Evolutionary conservation across 2,888 invertebrate species (phyloP).

Genomic region (Xanthorhoe designata): DNA sequence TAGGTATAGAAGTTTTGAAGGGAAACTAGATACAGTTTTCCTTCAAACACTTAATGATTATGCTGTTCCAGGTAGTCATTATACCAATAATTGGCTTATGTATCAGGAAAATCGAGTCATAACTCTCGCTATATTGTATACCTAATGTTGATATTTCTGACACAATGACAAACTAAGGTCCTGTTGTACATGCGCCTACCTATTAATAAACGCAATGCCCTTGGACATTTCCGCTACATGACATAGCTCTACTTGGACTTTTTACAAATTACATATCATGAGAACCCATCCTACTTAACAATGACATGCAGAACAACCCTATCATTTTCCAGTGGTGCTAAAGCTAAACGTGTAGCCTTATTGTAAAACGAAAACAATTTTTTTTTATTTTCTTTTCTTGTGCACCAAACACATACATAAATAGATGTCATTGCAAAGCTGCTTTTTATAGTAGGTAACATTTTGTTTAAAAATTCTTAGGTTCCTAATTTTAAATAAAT

Average conservation of each 20-base stretch:
- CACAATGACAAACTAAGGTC: conserved; percentile 14
- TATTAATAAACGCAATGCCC: conserved; percentile 44
- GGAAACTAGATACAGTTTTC: conserved; percentile 11
- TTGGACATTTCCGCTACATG: conserved; percentile 59
- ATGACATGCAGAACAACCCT: conserved; percentile 24
- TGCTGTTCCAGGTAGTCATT: conserved; percentile 14
- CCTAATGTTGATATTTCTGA: conserved; percentile 19
- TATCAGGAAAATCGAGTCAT: conserved; percentile 7
- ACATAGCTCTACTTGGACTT: conserved; percentile 31
- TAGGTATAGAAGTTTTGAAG: conserved; percentile 16
- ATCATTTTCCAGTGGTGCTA: neutral
- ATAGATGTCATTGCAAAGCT: too few species aligned
- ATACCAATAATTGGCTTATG: conserved; percentile 6
- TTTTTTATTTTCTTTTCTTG: too few species aligned
- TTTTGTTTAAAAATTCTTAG: too few species aligned
- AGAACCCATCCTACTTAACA: conserved; percentile 6
- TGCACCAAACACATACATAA: too few species aligned
- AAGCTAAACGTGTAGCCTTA: too few species aligned
- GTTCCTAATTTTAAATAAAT: too few species aligned
- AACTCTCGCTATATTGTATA: conserved; percentile 14
- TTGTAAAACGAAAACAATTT: too few species aligned
- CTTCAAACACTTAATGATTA: conserved; percentile 18
- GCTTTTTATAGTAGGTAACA: too few species aligned
- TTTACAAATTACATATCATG: conserved; percentile 22
- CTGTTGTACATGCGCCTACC: conserved; percentile 3